Evolutionary conservation across 2,113 vertebrate species (phyloP).

Genomic region (Corvus cornix): DNA sequence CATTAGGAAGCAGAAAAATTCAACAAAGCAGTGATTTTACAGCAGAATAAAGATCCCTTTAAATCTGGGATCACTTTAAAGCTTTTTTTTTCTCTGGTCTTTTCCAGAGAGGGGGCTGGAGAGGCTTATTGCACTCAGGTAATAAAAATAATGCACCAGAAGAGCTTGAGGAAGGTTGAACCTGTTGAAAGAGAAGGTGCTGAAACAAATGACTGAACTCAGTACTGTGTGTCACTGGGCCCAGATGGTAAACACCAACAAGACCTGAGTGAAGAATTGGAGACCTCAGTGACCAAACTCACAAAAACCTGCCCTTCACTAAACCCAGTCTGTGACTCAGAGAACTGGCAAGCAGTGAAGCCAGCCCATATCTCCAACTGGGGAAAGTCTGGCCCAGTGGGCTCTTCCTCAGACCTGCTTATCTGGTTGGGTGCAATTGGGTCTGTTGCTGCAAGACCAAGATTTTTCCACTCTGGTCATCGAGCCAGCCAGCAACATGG

Average conservation of each 20-base stretch:
- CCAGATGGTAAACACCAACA: background rate
- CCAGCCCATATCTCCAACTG: rapidly evolving
- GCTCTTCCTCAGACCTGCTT: background rate
- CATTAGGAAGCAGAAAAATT: background rate
- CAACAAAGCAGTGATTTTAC: background rate
- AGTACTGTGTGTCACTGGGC: background rate
- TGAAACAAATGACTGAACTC: background rate
- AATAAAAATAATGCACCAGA: background rate
- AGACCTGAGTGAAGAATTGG: background rate
- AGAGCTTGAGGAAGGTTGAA: background rate
- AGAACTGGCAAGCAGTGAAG: background rate
- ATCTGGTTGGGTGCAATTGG: background rate
- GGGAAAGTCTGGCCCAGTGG: background rate
- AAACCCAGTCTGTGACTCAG: background rate
- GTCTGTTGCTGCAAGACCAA: background rate
- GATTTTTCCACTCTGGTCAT: background rate
- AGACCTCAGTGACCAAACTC: background rate
- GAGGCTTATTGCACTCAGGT: background rate
- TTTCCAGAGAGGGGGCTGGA: background rate
- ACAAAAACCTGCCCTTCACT: background rate
- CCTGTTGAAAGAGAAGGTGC: background rate
- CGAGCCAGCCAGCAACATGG: background rate
- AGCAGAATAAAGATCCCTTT: background rate
- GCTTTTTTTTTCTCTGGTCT: background rate
- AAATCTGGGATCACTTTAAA: background rate